These are phyloP conservation scores for Betta splendens DNA, from an alignment of 2,797 vertebrate species.

Conservation along the genomic window DNA sequence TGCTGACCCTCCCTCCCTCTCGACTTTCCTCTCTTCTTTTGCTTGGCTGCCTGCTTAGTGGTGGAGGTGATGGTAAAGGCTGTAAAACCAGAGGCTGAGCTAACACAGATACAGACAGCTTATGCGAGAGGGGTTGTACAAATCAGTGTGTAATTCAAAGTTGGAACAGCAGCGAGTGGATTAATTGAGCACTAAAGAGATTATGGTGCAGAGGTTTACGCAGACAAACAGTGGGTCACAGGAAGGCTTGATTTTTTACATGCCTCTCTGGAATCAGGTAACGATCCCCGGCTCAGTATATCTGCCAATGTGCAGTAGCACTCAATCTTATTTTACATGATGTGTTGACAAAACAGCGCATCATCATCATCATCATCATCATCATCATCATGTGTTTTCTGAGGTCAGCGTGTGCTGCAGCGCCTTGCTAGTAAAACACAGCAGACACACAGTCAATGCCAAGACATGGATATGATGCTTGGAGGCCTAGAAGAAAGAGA, in stretches of 20 bases:
- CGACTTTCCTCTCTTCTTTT: slow-evolving; percentile 48
- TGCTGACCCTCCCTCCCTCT: slow-evolving; percentile 84
- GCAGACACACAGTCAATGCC: slow-evolving; percentile 68
- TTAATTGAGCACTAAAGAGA: slow-evolving; percentile 77
- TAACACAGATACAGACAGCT: slow-evolving; percentile 82
- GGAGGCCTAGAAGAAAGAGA: slow-evolving; percentile 87
- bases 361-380: slow-evolving; percentile 22
- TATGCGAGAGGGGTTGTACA: slow-evolving; percentile 70
- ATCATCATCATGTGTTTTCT: slow-evolving; percentile 32
- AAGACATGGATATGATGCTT: slow-evolving; percentile 89
- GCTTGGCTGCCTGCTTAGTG: slow-evolving; percentile 57
- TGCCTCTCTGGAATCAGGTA: slow-evolving; percentile 53
- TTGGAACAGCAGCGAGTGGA: slow-evolving; percentile 73
- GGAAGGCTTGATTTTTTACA: slow-evolving; percentile 66
- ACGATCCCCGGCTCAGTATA: slow-evolving; percentile 31
- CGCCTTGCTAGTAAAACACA: slow-evolving; percentile 32
- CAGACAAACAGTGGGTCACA: slow-evolving; percentile 73
- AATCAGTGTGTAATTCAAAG: slow-evolving; percentile 72
- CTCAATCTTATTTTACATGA: slow-evolving; percentile 31
- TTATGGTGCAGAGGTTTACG: slow-evolving; percentile 71
- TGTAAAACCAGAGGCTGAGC: slow-evolving; percentile 73
- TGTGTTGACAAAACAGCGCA: slow-evolving; percentile 23
- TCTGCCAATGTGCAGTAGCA: slow-evolving; percentile 23
- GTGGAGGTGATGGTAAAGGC: slow-evolving; percentile 68
- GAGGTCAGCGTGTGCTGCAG: slow-evolving; percentile 37